Base-by-base conservation (phyloP, 2,888 invertebrate species). In the Elaeidobius kamerunicus region DNA sequence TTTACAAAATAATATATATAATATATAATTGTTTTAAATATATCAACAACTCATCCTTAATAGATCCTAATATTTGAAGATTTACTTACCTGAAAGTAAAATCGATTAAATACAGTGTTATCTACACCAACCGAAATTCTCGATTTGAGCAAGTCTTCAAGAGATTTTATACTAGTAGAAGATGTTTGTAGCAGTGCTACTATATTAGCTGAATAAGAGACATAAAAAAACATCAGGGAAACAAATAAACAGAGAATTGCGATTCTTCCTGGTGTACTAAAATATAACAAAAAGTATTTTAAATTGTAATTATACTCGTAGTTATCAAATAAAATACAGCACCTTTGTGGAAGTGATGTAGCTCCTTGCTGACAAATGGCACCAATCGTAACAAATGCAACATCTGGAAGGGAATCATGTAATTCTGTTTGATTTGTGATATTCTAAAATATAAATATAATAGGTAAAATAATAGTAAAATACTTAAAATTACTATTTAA, bases 161-260 rank as follows among this genome's bases (percentile, higher is more conserved):
- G 65, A 0, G 81, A 82, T 60, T 76, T 77, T 49, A 88, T 84
- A 59, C 81, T 80, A 1, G 79, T 78, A 0, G 86, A 84, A 18
- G 86, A 84, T 0, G 86, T 84, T 65, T 87, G 86, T 1, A 88
- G 74, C 1, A 88, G 69, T 1, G 86, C 85, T 0, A 88, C 87
- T 39, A 88, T 87, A 62, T 86, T 86, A 0, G 87, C 87, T 0
- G 87, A 81, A 64, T 86, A 88, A 1, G 87, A 85, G 0, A 85
- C 84, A 65, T 86, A 87, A 1, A 88, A 72, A 61, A 86, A 87
- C 74, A 87, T 80, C 2, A 84, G 70, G 0, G 84, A 76, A 5
- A 84, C 66, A 59, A 85, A 81, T 1, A 84, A 71, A 34, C 84
- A 73, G 47, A 87, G 71, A 61, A 84, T 77, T 1, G 84, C 81